phyloP scores from a whole-genome alignment of 2,888 invertebrate genomes.

The Drosophila siamana region DNA sequence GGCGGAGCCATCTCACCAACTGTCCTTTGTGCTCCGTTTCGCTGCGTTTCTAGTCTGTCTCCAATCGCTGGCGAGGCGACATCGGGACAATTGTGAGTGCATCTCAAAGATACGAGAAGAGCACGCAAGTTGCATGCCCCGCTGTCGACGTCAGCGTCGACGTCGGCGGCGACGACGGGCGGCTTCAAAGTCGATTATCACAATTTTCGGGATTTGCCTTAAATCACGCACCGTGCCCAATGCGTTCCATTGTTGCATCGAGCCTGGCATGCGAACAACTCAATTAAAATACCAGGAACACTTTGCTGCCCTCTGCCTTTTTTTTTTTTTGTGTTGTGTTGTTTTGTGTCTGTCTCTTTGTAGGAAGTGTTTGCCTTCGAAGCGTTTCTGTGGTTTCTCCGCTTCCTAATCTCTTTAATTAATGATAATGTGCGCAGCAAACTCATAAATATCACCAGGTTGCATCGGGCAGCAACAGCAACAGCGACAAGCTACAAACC shows the following conservation, averaged over 20 bases:
- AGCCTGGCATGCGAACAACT: slow-evolving; percentile 63
- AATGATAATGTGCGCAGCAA: slow-evolving; percentile 75
- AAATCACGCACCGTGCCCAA: slow-evolving; percentile 71
- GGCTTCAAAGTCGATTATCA: slow-evolving; percentile 77
- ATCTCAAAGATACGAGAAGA: slow-evolving; percentile 27
- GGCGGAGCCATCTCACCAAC: slow-evolving; percentile 26
- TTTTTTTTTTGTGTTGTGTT: not conserved
- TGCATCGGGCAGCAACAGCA: too few species aligned
- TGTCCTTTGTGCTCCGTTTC: slow-evolving; percentile 25
- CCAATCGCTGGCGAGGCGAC: slow-evolving; percentile 29
- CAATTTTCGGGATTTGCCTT: slow-evolving; percentile 75
- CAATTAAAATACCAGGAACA: slow-evolving; percentile 79
- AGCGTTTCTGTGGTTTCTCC: slow-evolving; percentile 76
- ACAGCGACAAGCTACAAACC: too few species aligned
- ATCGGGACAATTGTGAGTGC: slow-evolving; percentile 35
- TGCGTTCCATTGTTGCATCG: slow-evolving; percentile 20
- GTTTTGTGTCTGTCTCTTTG: slow-evolving; percentile 1
- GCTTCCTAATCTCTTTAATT: slow-evolving; percentile 77
- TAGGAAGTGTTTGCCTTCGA: slow-evolving; percentile 48
- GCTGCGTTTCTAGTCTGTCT: not conserved
- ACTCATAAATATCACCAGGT: slow-evolving; percentile 52
- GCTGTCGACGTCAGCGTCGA: too few species aligned
- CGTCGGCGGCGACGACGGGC: slow-evolving; percentile 62
- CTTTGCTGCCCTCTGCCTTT: slow-evolving; percentile 1
- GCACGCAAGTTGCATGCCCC: slow-evolving; percentile 20